phyloP scores from a whole-genome alignment of 2,888 invertebrate genomes.

The Aproaerema taeniolella region DNA sequence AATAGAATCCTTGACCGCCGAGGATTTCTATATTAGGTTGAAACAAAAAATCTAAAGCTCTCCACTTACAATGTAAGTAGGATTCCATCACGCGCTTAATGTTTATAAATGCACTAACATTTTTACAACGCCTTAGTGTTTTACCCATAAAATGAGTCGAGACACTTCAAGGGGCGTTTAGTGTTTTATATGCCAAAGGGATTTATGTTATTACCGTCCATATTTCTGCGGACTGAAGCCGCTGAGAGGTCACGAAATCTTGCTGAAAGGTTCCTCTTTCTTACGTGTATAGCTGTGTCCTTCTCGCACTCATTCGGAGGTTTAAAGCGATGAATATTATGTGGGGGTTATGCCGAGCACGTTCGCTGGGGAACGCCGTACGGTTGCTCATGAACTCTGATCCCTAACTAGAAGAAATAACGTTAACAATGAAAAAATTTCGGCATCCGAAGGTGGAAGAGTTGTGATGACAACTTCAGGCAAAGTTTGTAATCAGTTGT shows the following conservation, averaged over 20 bases:
- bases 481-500: conserved; percentile 72
- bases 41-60: no score
- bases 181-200: conserved; percentile 78
- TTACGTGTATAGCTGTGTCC: conserved; percentile 42
- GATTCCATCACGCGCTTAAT: conserved; percentile 37
- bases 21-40: no score
- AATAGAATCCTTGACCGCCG: no score
- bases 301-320: conserved; percentile 47
- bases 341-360: conserved; percentile 65
- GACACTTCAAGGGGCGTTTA: conserved; percentile 72
- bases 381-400: conserved; percentile 70
- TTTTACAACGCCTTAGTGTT: conserved; percentile 41
- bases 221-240: conserved; percentile 74
- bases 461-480: conserved; percentile 68
- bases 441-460: conserved; percentile 58
- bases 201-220: conserved; percentile 78
- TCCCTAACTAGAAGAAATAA: conserved; percentile 66
- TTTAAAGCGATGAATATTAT: conserved; percentile 74
- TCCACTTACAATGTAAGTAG: no score
- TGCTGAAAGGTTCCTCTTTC: conserved; percentile 46
- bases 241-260: conserved; percentile 77
- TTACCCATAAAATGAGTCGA: conserved; percentile 51
- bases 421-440: conserved; percentile 68
- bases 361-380: conserved; percentile 56
- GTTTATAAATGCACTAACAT: conserved; percentile 42